Evolutionary conservation across 2,888 invertebrate species (phyloP).

Genomic region (Schrankia costaestrigalis): DNA sequence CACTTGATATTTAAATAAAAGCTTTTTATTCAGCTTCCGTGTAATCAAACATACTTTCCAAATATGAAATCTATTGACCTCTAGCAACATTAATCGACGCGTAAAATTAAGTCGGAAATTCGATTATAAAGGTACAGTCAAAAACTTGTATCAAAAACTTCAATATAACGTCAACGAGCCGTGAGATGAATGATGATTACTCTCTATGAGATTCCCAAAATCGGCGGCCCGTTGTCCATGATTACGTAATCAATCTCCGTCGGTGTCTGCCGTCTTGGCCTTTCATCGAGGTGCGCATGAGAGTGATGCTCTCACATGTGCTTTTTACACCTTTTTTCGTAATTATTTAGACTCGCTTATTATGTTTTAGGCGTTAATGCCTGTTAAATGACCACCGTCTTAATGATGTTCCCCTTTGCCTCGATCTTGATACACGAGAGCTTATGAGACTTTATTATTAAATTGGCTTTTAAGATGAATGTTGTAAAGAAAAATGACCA

Average conservation of each 20-base stretch:
- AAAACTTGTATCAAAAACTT: slow-evolving; percentile 44
- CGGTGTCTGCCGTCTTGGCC: slow-evolving; percentile 63
- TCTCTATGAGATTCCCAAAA: slow-evolving; percentile 73
- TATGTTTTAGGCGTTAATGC: slow-evolving; percentile 72
- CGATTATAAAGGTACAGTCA: slow-evolving; percentile 42
- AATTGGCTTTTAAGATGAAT: slow-evolving; percentile 50
- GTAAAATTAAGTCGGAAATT: slow-evolving; percentile 50
- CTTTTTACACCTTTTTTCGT: slow-evolving; percentile 72
- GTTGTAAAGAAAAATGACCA: slow-evolving; percentile 40
- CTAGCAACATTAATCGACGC: slow-evolving; percentile 36
- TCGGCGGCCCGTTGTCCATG: slow-evolving; percentile 63
- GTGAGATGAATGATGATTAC: slow-evolving; percentile 74
- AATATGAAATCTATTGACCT: slow-evolving; percentile 30
- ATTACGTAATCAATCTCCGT: slow-evolving; percentile 79
- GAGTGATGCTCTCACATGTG: slow-evolving; percentile 61
- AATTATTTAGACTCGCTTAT: slow-evolving; percentile 71
- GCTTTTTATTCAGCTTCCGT: slow-evolving; percentile 30
- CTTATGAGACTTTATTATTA: slow-evolving; percentile 41
- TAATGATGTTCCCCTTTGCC: slow-evolving; percentile 52
- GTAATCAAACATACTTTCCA: slow-evolving; percentile 30
- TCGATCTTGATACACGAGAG: slow-evolving; percentile 48
- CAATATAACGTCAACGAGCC: slow-evolving; percentile 66
- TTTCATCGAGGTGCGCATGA: slow-evolving; percentile 68
- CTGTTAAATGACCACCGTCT: slow-evolving; percentile 67
- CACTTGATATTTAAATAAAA: slow-evolving; percentile 38